phyloP scores from a whole-genome alignment of 2,113 vertebrate species.

The Nibea albiflora region DNA sequence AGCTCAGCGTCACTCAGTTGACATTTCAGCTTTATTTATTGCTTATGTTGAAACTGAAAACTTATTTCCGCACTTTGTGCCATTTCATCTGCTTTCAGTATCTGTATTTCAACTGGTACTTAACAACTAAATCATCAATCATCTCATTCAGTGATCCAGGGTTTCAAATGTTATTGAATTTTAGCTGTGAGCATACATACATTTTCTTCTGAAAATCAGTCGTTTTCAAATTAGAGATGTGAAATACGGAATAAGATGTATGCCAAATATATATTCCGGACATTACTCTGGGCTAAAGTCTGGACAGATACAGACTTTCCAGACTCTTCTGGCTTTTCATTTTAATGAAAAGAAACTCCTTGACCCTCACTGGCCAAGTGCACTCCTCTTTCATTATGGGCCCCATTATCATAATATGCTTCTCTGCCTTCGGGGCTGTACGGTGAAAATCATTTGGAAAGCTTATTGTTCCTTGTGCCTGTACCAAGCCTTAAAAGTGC shows the following conservation, averaged over 20 bases:
- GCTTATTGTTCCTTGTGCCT: neutral
- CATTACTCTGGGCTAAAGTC: neutral
- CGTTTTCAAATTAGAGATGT: constrained; percentile 1
- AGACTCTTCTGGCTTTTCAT: neutral
- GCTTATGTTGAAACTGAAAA: neutral
- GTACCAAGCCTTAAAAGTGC: neutral
- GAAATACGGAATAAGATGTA: neutral
- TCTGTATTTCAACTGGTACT: neutral
- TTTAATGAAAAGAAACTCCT: constrained; percentile 39
- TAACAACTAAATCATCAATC: neutral
- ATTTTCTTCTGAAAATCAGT: neutral
- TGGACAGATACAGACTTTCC: neutral
- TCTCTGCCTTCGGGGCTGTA: neutral
- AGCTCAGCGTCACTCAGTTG: neutral
- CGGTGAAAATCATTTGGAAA: constrained; percentile 2
- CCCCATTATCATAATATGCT: constrained; percentile 20
- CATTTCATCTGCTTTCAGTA: neutral
- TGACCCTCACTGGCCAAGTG: constrained; percentile 27
- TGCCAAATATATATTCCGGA: neutral
- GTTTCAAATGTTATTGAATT: neutral
- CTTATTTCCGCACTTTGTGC: neutral
- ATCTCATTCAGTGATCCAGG: neutral
- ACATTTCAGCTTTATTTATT: neutral
- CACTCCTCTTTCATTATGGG: constrained; percentile 7
- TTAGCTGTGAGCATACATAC: neutral